Conservation (phyloP, 2,113 vertebrate genomes). For the Pseudopipra pipra region DNA sequence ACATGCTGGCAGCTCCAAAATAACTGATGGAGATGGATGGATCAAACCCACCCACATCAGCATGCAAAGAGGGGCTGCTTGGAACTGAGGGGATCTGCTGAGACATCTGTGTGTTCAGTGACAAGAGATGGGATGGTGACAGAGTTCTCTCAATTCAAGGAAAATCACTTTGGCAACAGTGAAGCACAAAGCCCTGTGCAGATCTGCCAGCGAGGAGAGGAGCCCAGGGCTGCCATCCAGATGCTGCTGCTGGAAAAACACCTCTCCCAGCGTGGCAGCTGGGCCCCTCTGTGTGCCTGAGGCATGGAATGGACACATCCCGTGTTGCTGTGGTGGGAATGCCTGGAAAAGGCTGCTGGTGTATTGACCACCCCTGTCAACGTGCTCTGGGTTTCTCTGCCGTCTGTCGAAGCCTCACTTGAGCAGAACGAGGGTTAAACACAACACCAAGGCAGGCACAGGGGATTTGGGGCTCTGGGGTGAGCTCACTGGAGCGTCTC, state of each 20-base stretch:
- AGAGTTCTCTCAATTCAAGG: constrained; percentile 59
- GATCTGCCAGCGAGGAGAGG: background rate
- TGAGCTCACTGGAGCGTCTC: background rate
- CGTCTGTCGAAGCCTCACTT: background rate
- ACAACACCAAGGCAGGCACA: background rate
- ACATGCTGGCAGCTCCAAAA: background rate
- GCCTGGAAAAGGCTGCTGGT: background rate
- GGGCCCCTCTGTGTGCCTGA: background rate
- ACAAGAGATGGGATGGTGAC: background rate
- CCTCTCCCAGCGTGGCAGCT: rapidly evolving
- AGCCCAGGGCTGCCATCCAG: background rate
- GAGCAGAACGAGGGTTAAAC: background rate
- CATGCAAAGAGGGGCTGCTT: background rate
- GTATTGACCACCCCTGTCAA: background rate
- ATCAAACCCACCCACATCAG: background rate
- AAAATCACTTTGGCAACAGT: background rate
- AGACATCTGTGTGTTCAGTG: background rate
- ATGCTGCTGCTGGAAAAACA: background rate
- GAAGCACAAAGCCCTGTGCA: background rate
- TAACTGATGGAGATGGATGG: background rate
- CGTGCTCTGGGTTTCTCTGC: background rate
- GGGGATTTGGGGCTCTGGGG: background rate
- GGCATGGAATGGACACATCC: background rate
- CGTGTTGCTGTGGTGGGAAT: rapidly evolving
- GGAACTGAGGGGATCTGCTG: background rate